phyloP scores from a whole-genome alignment of 2,888 invertebrate genomes.

The Tipula confusa region DNA sequence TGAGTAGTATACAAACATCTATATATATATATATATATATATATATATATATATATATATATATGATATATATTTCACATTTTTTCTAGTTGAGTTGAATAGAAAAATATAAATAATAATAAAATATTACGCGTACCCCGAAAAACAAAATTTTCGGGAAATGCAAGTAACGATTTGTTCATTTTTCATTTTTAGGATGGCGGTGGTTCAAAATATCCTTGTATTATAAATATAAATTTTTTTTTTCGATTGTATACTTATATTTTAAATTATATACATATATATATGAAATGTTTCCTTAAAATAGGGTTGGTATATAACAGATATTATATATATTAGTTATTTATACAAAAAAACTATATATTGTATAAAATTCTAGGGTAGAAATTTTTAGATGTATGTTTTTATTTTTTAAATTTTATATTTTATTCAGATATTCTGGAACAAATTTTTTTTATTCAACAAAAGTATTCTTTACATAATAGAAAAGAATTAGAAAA shows the following conservation, averaged over 20 bases:
- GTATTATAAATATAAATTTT: not conserved
- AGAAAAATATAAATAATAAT: slow-evolving; percentile 30
- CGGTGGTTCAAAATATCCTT: slow-evolving; percentile 27
- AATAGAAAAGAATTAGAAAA: not conserved
- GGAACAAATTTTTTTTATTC: not conserved
- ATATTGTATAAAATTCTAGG: slow-evolving; percentile 26
- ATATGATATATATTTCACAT: slow-evolving; percentile 28
- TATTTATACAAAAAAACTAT: slow-evolving; percentile 4
- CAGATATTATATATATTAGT: slow-evolving; percentile 20
- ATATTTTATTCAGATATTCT: slow-evolving; percentile 12
- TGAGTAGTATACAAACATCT: not conserved
- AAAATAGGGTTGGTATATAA: slow-evolving; percentile 15
- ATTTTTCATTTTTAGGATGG: slow-evolving; percentile 34
- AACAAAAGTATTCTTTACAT: not conserved
- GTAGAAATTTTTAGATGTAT: slow-evolving; percentile 4
- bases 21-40: no score
- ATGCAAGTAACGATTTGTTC: slow-evolving; percentile 35
- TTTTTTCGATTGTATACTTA: slow-evolving; percentile 28
- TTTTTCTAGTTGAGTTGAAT: slow-evolving; percentile 29
- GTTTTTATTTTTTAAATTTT: not conserved
- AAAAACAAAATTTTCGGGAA: slow-evolving; percentile 32
- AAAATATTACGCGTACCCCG: slow-evolving; percentile 32
- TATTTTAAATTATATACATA: not conserved
- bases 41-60: no score
- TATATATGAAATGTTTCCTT: not conserved